Evolutionary conservation across 2,888 invertebrate genomes (phyloP), one percentile per base, ranked within the genome.

Genomic region (Mactromeris polynyma): DNA sequence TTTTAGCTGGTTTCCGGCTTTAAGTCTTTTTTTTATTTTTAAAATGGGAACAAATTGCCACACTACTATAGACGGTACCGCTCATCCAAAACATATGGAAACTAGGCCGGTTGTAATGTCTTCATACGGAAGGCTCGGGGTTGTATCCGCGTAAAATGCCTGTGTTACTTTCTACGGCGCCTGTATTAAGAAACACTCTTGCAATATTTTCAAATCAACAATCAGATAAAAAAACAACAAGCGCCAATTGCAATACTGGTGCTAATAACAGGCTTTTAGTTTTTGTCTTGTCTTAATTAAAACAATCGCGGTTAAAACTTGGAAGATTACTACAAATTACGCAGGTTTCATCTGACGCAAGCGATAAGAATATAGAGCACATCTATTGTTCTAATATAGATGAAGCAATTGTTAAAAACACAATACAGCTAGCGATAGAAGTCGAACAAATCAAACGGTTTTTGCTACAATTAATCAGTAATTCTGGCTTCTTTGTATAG

Each of bases 401-500:
- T 33, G 73, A 73, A 36, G 19, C 73, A 73, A 73, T 73, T 2
- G 26, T 64, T 26, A 26, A 58, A 58, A 73, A 73, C 73, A 26
- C 73, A 17, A 19, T 33, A 73, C 26, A 36, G 36, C 33, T 36
- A 26, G 73, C 31, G 31, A 31, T 36, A 36, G 36, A 73, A 73
- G 73, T 33, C 33, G 73, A 33, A 73, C 73, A 73, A 73, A 36
- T 73, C 73, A 36, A 17, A 33, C n/a, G 2, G 36, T 73, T 73
- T 73, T 73, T 73, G 33, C 73, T 36, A 73, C 73, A 36, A 73
- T 73, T 73, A 73, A 73, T 73, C 73, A 73, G 73, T 73, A 17
- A 73, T 33, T 73, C 73, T 36, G 73, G 26, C 73, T 17, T 73
- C 73, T 33, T 73, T 73, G 73, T 26, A 73, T 73, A 73, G 73